Evolutionary conservation across 92 coral and sea anemone genomes (phyloP), one percentile per base, ranked within the genome.

Genomic region (Actinernus sp.): DNA sequence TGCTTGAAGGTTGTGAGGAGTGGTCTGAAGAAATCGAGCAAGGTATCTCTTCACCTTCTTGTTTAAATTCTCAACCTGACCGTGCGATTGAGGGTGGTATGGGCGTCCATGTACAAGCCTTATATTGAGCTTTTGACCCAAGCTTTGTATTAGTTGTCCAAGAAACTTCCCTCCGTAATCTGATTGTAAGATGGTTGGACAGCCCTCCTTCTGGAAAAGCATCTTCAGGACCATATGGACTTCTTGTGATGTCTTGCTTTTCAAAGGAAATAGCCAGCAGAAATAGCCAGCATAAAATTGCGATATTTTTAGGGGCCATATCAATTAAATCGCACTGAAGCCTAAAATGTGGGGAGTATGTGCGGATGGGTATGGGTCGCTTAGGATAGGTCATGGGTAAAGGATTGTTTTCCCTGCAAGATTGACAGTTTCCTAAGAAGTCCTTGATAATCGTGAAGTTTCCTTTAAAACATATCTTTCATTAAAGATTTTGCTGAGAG

Each of bases 51-150:
- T 76, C 5, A 76, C 75, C 26, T 52, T 56, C 41, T 76, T 76
- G 31, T 76, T 76, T 1, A 76, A 68, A 14, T 76, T 76, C 16
- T 76, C 83, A 1, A 76, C 68, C 22, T 76, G 83, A 17, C 83
- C 83, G 45, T 56, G 83, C 23, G 68, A 55, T 34, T 76, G 61
- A 2, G 68, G 68, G 65, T 76, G 83, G 34, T 76, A 48, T 10
- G 75, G 83, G 22, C 61, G 45, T 8, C 83, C 76, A 44, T 76
- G 83, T 1, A 65, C 58, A 2, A 76, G 64, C 13, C 32, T 16
- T 2, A 55, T 59, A 0, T 39, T 39, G 39, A 73, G 34, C 1
- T 49, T 47, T 50, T 49, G 1, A 1, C 49, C 21, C 18, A 73
- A 61, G 4, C 33, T 47, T 22, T 73, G 49, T 18, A 61, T 61